Evolutionary conservation across 1,140 invertebrate species (phyloP), one percentile per base, ranked within the genome.

Genomic region (Papilio dardanus): DNA sequence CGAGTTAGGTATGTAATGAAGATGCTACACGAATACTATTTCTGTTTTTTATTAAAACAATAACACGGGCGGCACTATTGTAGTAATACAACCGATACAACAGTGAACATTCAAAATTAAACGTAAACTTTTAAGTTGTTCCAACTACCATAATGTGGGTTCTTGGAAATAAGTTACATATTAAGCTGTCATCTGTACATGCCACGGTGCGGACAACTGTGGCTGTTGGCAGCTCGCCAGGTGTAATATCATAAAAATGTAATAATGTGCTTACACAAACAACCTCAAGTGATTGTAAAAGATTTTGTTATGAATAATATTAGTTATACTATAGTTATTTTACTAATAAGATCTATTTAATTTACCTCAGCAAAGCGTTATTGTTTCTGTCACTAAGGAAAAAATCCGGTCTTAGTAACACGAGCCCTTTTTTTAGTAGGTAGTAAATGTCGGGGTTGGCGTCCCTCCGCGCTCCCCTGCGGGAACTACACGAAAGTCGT

Each of bases 401-500:
- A 54, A 28, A 24, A 54, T 54, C 24, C 2, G 10, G 0, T 58
- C 50, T 28, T 8, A 24, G 8, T 2, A 2, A 24, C 7, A 0
- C 50, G 1, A 2, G 8, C 54, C 2, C 5, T 10, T 30, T 62
- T 24, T 28, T 10, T 24, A 54, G 10, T 4, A 54, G 8, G 19
- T 54, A 54, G 24, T 54, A 54, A 62, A 62, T 62, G 54, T 50
- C n/a, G 19, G 46, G 46, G 21, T 50, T 50, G 19, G 8, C 46
- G 46, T 8, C 46, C 46, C 3, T 7, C 46, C 21, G n/a, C 46
- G 4, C 3, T 7, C 46, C 21, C 46, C 46, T 1, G n/a, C 21
- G 46, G 46, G 46, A 62, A 28, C 21, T 28, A 62, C 24, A 62
- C 24, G 54, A 62, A 54, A 62, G 54, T 30, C 24, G 54, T 62